A percentile compares a stretch with the other conserved stretches of the same genome.
phyloP scores from a whole-genome alignment of 2,888 invertebrate genomes.

The Diadromus collaris region DNA sequence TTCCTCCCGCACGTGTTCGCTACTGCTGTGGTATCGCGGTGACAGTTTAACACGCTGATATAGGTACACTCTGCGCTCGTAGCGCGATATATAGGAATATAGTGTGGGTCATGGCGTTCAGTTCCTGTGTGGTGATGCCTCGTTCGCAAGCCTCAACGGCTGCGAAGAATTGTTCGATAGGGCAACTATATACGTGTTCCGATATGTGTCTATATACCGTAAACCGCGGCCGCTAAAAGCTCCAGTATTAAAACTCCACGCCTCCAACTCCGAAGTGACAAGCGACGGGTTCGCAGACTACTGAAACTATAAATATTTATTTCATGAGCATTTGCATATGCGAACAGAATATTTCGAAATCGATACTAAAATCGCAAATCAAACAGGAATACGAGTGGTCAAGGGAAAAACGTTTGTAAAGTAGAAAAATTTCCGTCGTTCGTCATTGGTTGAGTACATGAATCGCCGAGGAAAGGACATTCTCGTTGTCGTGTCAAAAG shows the following conservation, averaged over 20 bases:
- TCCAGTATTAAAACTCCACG: conserved; percentile 23
- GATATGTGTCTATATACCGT: neutral
- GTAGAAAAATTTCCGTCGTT: neutral
- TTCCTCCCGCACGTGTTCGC: conserved; percentile 41
- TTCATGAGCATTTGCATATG: conserved; percentile 50
- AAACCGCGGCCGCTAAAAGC: conserved; percentile 1
- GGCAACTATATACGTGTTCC: conserved; percentile 3
- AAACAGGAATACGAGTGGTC: neutral
- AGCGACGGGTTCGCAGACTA: neutral
- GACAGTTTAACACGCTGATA: conserved; percentile 37
- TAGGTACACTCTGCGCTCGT: neutral
- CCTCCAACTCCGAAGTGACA: neutral
- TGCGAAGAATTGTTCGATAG: conserved; percentile 14
- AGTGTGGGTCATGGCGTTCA: conserved; percentile 7
- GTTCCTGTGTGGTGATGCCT: conserved; percentile 6
- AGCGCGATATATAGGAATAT: neutral
- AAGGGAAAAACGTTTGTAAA: neutral
- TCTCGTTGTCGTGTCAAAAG: conserved; percentile 19
- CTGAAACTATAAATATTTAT: conserved; percentile 35
- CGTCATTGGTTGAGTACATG: conserved; percentile 5
- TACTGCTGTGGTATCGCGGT: conserved; percentile 10
- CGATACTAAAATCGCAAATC: conserved; percentile 7
- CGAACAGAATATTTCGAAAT: conserved; percentile 35
- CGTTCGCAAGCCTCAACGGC: conserved; percentile 24
- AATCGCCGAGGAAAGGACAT: neutral